Conservation (phyloP, 2,888 invertebrate genomes). For the Folsomia candida region DNA sequence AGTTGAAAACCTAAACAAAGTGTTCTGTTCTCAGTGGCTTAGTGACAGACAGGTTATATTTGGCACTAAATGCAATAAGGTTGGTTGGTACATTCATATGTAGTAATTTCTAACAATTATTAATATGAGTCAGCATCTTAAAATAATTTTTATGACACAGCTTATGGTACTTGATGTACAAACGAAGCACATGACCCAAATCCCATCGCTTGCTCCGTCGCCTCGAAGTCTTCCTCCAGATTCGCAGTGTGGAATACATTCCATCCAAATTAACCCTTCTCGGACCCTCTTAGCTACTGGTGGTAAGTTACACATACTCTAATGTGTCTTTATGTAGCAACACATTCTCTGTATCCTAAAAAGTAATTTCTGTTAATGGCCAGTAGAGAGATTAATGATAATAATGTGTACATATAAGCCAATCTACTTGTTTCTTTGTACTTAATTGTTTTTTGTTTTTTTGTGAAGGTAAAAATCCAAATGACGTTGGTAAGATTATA, state of each 20-base stretch:
- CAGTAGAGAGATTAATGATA: no score
- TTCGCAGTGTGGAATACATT: constrained; percentile 85
- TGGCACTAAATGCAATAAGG: constrained; percentile 96
- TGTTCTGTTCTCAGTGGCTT: constrained; percentile 94
- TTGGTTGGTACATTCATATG: constrained; percentile 52
- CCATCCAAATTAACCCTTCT: constrained; percentile 90
- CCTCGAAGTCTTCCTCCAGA: constrained; percentile 51
- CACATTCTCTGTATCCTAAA: no score
- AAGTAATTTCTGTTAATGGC: no score
- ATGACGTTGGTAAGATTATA: no score
- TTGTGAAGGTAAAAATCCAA: no score
- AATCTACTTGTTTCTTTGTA: no score
- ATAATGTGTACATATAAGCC: no score
- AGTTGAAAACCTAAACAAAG: constrained; percentile 83
- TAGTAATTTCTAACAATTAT: no score
- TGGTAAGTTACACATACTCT: no score
- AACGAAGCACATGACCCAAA: constrained; percentile 79
- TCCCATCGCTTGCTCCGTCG: constrained; percentile 68
- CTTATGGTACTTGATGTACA: constrained; percentile 88
- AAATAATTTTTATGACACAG: constrained; percentile 56
- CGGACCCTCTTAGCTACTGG: constrained; percentile 82
- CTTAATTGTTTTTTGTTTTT: no score
- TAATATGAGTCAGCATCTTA: no score
- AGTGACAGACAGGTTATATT: constrained; percentile 92
- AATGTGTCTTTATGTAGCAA: no score